phyloP scores from a whole-genome alignment of 1,140 invertebrate species.

The Luehdorfia chinensis region DNA sequence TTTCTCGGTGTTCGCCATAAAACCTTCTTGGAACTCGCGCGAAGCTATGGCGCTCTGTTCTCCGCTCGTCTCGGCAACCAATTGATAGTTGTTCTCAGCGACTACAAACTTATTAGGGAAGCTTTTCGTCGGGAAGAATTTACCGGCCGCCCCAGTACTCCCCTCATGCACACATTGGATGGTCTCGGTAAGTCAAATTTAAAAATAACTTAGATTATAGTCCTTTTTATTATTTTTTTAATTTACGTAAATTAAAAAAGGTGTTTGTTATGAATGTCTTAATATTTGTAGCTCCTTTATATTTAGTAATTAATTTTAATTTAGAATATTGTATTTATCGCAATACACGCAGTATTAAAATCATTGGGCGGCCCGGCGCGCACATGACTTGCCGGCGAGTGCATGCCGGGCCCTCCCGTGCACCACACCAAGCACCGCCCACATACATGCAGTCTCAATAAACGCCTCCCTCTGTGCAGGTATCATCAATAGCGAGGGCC shows the following conservation, averaged over 20 bases:
- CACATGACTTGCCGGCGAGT: slow-evolving; percentile 34
- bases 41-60: slow-evolving; percentile 88
- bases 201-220: no score
- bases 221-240: background rate
- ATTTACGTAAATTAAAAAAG: no score
- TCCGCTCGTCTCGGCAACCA: slow-evolving; percentile 89
- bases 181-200: slow-evolving; percentile 88
- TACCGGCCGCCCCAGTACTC: slow-evolving; percentile 89
- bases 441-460: slow-evolving; percentile 34
- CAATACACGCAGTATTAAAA: no score
- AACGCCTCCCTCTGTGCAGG: slow-evolving; percentile 81
- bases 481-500: slow-evolving; percentile 93
- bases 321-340: no score
- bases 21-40: slow-evolving; percentile 85
- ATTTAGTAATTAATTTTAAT: no score
- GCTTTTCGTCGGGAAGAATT: slow-evolving; percentile 91
- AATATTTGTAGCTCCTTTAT: no score
- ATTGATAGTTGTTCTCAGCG: slow-evolving; percentile 89
- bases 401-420: slow-evolving; percentile 30
- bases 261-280: no score
- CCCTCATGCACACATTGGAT: slow-evolving; percentile 90
- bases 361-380: slow-evolving; percentile 7
- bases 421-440: slow-evolving; percentile 34
- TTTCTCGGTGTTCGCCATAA: slow-evolving; percentile 89
- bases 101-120: slow-evolving; percentile 89